Base-by-base conservation (phyloP, 2,113 vertebrate genomes). In the Clarias batrachus region DNA sequence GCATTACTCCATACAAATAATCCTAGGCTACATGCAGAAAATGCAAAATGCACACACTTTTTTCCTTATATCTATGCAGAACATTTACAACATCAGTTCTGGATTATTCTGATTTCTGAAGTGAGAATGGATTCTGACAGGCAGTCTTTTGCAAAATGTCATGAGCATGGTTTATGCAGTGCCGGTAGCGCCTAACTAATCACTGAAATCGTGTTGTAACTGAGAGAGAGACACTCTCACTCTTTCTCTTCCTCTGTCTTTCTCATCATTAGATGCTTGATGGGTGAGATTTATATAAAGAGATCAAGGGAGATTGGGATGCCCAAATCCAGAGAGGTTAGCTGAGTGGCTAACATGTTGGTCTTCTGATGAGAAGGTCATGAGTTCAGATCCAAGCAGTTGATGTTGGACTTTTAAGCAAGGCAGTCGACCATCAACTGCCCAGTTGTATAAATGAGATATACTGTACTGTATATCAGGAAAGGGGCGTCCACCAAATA, bases 101-200 rank as follows among this genome's bases (percentile, higher is more conserved):
- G 8, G 23, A n/a, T 56, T 56, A 52, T 11, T 71, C 37, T 63
- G 17, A 41, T 41, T 84, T 80, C 74, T 80, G 81, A 80, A 37
- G 30, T 14, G 68, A 7, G 65, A 84, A 84, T 41, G 21, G 30
- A 60, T 84, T 74, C 54, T 73, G 68, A 54, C 81, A 71, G 41
- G 57, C 80, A 87, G 65, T 80, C 85, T 70, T 41, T 52, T 60
- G 23, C 54, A 66, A 85, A 82, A 79, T 81, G 83, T 48, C 57
- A 48, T 85, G 80, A n/a, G 79, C 60, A 12, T 19, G 56, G n/a
- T 85, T 82, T 82, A 86, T 27, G 70, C 8, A 68, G 54, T 65
- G 41, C 76, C 81, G 56, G 56, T 59, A 66, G 81, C n/a, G 21
- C 74, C 60, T 80, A 62, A 73, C 41, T 86, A 81, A 81, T 87